A percentile compares a stretch with the other conserved stretches of the same genome.
These are phyloP conservation scores for Nymphalis io DNA, from an alignment of 1,140 invertebrate genomes.

Conservation along the genomic window DNA sequence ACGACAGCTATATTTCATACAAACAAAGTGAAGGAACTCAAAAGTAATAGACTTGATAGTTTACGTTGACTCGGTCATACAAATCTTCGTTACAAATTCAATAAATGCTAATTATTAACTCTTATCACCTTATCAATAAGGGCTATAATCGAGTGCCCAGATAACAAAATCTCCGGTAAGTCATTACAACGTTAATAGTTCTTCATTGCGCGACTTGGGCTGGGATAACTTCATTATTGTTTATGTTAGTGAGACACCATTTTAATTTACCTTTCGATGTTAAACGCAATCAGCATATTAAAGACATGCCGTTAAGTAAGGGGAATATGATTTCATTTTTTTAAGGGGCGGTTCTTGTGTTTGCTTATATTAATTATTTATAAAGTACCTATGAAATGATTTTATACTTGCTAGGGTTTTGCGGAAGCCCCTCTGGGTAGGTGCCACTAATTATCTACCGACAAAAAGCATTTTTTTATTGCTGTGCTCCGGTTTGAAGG, in stretches of 20 bases:
- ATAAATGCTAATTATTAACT: neutral
- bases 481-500: too few relatives aligned
- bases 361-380: neutral
- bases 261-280: conserved; percentile 28
- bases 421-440: too few relatives aligned
- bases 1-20: neutral
- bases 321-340: conserved; percentile 4
- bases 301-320: conserved; percentile 21
- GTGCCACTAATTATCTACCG: too few relatives aligned
- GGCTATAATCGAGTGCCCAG: neutral
- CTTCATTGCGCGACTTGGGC: conserved; percentile 18
- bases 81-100: neutral
- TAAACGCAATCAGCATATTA: conserved; percentile 32
- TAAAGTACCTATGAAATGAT: neutral
- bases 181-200: conserved; percentile 23
- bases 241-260: conserved; percentile 21
- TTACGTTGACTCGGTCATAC: neutral
- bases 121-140: neutral
- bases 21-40: conserved; percentile 12
- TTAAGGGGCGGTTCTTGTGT: conserved; percentile 6
- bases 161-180: neutral
- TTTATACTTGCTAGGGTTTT: too few relatives aligned
- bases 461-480: too few relatives aligned
- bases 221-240: conserved; percentile 23
- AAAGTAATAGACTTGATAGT: conserved; percentile 10